These are phyloP conservation scores for Lynx canadensis DNA, from an alignment of 2,113 vertebrate species.

Conservation along the genomic window DNA sequence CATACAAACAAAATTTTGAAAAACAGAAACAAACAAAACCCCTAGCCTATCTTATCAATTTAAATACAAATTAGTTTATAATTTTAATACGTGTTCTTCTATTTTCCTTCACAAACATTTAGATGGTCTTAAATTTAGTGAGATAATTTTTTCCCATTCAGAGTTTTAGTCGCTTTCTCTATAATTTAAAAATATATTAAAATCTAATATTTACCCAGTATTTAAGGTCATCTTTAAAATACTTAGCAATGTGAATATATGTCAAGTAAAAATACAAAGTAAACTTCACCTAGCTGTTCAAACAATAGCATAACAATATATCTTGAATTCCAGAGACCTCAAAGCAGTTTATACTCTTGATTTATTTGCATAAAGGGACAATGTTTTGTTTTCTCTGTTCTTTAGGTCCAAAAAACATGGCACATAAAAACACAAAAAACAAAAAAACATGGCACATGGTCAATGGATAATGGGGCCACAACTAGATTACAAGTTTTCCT, in stretches of 20 bases:
- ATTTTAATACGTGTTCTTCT: background rate
- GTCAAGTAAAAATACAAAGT: background rate
- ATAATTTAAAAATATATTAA: conserved; percentile 17
- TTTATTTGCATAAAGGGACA: background rate
- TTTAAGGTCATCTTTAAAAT: conserved; percentile 11
- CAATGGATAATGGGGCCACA: background rate
- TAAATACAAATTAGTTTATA: background rate
- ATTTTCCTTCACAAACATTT: background rate
- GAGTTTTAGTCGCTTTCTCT: background rate
- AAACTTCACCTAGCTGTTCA: background rate
- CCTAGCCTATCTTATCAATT: background rate
- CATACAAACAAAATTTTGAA: background rate
- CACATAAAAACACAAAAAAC: background rate
- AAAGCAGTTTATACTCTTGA: background rate
- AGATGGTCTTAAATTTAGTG: background rate
- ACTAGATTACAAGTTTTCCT: background rate
- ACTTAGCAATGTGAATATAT: background rate
- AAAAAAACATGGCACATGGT: background rate
- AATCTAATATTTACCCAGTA: background rate
- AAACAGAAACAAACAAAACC: background rate
- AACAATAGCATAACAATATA: background rate
- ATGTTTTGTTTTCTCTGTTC: background rate
- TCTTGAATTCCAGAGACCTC: background rate
- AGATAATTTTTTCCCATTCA: background rate
- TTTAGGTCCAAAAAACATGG: background rate